phyloP scores from a whole-genome alignment of 2,797 vertebrate genomes.

The Echeneis naucrates region DNA sequence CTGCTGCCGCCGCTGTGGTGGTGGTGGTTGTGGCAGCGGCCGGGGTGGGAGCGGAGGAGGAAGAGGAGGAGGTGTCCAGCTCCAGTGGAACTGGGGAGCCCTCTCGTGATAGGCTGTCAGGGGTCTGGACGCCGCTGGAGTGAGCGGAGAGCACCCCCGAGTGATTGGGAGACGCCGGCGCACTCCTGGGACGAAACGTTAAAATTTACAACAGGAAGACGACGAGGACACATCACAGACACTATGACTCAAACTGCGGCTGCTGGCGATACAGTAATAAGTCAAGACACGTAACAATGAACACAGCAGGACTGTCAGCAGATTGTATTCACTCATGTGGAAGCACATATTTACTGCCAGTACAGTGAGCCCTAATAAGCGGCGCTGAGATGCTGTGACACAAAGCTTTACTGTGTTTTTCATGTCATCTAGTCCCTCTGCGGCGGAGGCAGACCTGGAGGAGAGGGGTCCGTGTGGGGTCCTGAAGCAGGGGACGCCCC shows the following conservation, averaged over 20 bases:
- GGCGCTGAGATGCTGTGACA: too few relatives aligned
- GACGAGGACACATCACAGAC: too few relatives aligned
- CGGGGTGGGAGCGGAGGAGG: constrained; percentile 55
- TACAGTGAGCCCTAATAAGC: background rate
- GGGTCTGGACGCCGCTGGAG: constrained; percentile 96
- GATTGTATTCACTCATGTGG: background rate
- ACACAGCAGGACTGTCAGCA: background rate
- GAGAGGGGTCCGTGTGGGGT: constrained; percentile 97
- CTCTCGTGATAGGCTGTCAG: constrained; percentile 95
- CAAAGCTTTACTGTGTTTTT: too few relatives aligned
- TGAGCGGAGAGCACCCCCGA: constrained; percentile 95
- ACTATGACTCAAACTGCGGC: too few relatives aligned
- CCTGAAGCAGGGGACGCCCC: constrained; percentile 98
- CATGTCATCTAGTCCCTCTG: background rate
- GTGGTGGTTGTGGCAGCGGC: too few relatives aligned
- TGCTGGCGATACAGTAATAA: background rate
- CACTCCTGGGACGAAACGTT: constrained; percentile 86
- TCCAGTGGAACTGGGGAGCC: constrained; percentile 95
- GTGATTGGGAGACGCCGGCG: constrained; percentile 96
- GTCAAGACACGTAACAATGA: background rate
- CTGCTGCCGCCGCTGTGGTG: constrained; percentile 42
- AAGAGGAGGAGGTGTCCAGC: constrained; percentile 76
- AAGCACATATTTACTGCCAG: background rate
- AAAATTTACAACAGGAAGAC: too few relatives aligned
- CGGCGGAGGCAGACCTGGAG: constrained; percentile 87